Base-by-base conservation (phyloP, 2,888 invertebrate genomes). In the Acanthosepion lycidas region DNA sequence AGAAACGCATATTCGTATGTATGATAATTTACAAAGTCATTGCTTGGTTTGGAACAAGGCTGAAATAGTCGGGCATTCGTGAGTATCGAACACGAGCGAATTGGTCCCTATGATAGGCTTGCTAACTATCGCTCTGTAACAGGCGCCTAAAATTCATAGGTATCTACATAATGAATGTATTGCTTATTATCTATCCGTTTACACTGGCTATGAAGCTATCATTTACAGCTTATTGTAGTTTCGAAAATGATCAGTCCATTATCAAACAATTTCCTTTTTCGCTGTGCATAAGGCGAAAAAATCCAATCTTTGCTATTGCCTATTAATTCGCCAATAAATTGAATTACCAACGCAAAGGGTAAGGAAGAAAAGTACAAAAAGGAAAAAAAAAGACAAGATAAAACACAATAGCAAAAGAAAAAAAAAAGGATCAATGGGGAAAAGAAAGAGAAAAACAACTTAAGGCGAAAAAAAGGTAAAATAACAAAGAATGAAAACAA, bases 211-310 rank as follows among this genome's bases (percentile, higher is more conserved):
- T 4, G 33, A 78, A 78, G 18, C 78, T 78, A 78, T 78, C n/a
- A 33, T 78, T 78, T 78, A 33, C 78, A n/a, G 33, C n/a, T 15
- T n/a, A 78, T 78, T 78, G 78, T 78, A 78, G 78, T 78, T 78
- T 78, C n/a, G n/a, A 78, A 33, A 78, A 78, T 78, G n/a, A n/a
- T 78, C 78, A n/a, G 78, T 5, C 78, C n/a, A 78, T 78, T 78
- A 78, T 78, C 78, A 78, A 33, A 78, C 78, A 78, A 78, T 78
- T 78, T 78, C 78, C 78, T 78, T 78, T 78, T 78, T 78, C n/a
- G 78, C 12, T 78, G 78, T 12, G 78, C 78, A n/a, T n/a, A 9
- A n/a, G 9, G 78, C 78, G 15, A 78, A 78, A 42, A 33, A 78
- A 78, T 78, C n/a, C 78, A 78, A 78, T 78, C 78, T 78, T n/a